Base-by-base conservation (phyloP, 2,888 invertebrate genomes). In the Pyrochroa serraticornis region DNA sequence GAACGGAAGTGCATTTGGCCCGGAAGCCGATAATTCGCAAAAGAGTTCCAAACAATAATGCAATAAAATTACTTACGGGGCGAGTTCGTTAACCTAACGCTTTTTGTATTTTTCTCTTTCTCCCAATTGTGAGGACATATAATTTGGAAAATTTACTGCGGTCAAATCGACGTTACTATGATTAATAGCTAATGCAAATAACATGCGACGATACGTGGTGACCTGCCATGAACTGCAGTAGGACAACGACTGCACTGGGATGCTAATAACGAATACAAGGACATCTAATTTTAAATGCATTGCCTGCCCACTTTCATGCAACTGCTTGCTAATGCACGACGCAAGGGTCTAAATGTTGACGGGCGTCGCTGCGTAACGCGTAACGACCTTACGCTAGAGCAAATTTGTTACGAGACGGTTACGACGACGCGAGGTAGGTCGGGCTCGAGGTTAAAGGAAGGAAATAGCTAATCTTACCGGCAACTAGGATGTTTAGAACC, bases 251-350 rank as follows among this genome's bases (percentile, higher is more conserved):
- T 64, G 64, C 56, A 60, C 59, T 58, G 46, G 13, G 64, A 63
- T 62, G 63, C 66, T 62, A 64, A 64, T 64, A 64, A 62, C 64
- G 54, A 63, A 62, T 52, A 60, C 67, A 67, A 67, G 67, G 67
- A 64, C 67, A 66, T 65, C 67, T 67, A 67, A 67, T 64, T 67
- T 67, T 67, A 67, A 64, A 67, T 63, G 64, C 61, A 54, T 43
- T 39, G 51, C 34, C 39, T 49, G 60, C 56, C 61, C 42, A 62
- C 46, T 60, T 57, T 43, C 33, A 45, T 57, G 52, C 60, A 49
- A 35, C 46, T 12, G 34, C 33, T 22, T 30, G 42, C 48, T 10
- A 48, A 37, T 38, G 37, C 43, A 52, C 12, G 13, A 34, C 32
- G 12, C 48, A 49, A 39, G 37, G 22, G 34, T 50, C 34, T 37